phyloP scores from a whole-genome alignment of 2,113 vertebrate genomes.

The Parotia lawesii region DNA sequence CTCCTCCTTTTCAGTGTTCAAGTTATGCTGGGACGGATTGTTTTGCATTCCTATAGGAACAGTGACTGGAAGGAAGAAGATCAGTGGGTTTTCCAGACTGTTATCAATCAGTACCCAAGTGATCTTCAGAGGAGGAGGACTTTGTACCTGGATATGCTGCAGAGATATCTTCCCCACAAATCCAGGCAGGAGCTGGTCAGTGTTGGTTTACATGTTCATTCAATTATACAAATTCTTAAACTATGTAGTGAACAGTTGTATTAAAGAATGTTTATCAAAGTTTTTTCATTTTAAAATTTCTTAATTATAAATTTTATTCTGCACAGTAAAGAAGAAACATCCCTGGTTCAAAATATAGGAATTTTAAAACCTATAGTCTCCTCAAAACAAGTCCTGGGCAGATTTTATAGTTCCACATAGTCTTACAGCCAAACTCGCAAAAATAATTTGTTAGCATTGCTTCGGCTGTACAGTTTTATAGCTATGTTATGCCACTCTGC shows the following conservation, averaged over 20 bases:
- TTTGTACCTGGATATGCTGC: constrained; percentile 84
- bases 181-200: constrained; percentile 85
- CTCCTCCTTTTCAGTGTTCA: not conserved
- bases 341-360: not conserved
- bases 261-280: not conserved
- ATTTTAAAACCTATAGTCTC: not conserved
- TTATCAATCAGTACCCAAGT: constrained; percentile 78
- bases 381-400: not conserved
- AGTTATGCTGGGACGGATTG: not conserved
- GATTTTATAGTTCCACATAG: not conserved
- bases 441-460: not conserved
- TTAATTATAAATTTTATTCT: not conserved
- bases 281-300: not conserved
- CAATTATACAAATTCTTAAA: not conserved
- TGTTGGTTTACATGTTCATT: not conserved
- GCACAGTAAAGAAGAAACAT: not conserved
- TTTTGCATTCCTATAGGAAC: constrained; percentile 65
- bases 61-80: constrained; percentile 82
- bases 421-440: not conserved
- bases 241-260: not conserved
- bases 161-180: constrained; percentile 81
- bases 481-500: not conserved
- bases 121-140: constrained; percentile 75
- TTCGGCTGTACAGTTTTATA: not conserved
- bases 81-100: constrained; percentile 78